Percentiles rank a stretch among this genome's conserved stretches.
phyloP scores from a whole-genome alignment of 2,113 vertebrate species.

The Plecturocebus donacophilus region DNA sequence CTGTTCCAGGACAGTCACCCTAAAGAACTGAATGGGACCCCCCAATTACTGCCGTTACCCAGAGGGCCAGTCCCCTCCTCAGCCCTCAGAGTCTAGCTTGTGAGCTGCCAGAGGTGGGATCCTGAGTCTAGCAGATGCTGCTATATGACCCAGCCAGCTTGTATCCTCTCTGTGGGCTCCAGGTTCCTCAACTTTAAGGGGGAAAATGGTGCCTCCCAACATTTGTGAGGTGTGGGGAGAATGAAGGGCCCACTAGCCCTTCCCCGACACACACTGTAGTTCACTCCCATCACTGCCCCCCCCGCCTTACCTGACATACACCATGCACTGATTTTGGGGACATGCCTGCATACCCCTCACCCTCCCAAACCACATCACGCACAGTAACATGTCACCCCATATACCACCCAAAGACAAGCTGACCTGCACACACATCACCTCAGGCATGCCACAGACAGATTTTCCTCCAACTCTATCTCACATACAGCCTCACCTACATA shows the following conservation, averaged over 20 bases:
- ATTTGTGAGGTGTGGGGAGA: background rate
- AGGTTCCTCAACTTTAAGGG: background rate
- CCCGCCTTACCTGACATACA: background rate
- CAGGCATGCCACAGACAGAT: background rate
- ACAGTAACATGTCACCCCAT: background rate
- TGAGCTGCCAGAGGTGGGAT: background rate
- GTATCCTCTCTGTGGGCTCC: background rate
- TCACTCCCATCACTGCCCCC: background rate
- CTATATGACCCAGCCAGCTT: background rate
- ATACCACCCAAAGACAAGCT: background rate
- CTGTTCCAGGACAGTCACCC: background rate
- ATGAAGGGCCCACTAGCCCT: background rate
- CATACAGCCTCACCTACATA: background rate
- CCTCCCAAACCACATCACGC: background rate
- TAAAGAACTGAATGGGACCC: background rate
- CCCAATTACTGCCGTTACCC: background rate
- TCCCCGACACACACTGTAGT: background rate
- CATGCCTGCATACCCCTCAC: background rate
- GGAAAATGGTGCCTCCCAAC: background rate
- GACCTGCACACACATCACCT: background rate
- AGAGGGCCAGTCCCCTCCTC: background rate
- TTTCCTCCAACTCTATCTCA: background rate
- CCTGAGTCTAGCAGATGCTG: background rate
- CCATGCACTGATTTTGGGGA: background rate
- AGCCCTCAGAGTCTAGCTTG: background rate